Base-by-base conservation (phyloP, 2,888 invertebrate genomes). In the Philereme transversata region DNA sequence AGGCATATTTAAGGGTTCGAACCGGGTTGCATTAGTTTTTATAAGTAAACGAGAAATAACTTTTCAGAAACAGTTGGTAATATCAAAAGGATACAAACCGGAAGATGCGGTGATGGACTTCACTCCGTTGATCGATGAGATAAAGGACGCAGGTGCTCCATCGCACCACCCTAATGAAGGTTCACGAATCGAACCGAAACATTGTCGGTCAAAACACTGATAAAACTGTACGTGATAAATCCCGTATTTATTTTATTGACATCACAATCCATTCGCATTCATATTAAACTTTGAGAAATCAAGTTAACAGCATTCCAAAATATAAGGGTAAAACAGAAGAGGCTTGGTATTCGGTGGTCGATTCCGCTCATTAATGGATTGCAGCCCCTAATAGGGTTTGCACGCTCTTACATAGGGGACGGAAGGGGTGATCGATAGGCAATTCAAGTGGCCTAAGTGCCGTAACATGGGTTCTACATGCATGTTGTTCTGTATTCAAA, bases 401-500 rank as follows among this genome's bases (percentile, higher is more conserved):
- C 72, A 64, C 75, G 57, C 76, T 73, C 76, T 71, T 51, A 71
- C 62, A 63, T 64, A 58, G 70, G 71, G 77, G 72, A 69, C 40
- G 70, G 65, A 62, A 73, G 69, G 76, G 76, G 74, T 71, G 71
- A 77, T 78, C 74, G 78, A 79, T 76, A 74, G 69, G 63, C 70
- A 64, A 62, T 69, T 65, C 65, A 51, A 65, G 66, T 64, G 52
- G 55, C 51, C 54, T 22, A 22, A 64, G 64, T 60, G 57, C 49
- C 51, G 36, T 58, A 57, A 63, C 63, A 58, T 55, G 53, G 60
- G 50, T 60, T 51, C 35, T 46, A 46, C 44, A 52, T 36, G 43
- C 3, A 48, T 55, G 54, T 50, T 53, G 10, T 36, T 40, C 40
- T 40, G 40, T 6, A 40, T 40, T 40, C 4, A 4, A 40, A 41